Base-by-base conservation (phyloP, 2,797 vertebrate genomes). In the Discoglossus pictus region DNA sequence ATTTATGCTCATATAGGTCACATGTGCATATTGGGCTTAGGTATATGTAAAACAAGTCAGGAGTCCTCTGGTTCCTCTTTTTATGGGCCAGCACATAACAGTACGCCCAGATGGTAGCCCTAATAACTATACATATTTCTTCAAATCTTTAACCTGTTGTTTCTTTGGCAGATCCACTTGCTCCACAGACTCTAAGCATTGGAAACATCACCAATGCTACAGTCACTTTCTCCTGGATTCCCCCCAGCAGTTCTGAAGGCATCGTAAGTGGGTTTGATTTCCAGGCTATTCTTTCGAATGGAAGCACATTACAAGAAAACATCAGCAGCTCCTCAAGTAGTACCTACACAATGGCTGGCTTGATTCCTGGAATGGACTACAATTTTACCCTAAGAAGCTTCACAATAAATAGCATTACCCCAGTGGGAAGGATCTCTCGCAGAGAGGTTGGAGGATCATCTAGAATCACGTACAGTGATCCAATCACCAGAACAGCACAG, bases 301-400 rank as follows among this genome's bases (percentile, higher is more conserved):
- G 12, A 21, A 5, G 1, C 7, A 11, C 15, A 16, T 8, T 9
- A 12, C 18, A 4, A 2, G n/a, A n/a, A 27, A 31, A 27, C 12
- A 2, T 51, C 10, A 35, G 15, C 34, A 10, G 12, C 31, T 2
- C 1, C 5, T 18, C 10, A 8, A 2, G 1, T 6, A 5, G 2
- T 2, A 15, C 12, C 12, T 20, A 12, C 11, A 21, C 9, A 1
- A 13, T 77, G 20, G 11, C 2, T 0, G 4, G 10, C 4, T 64
- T 77, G n/a, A 16, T 9, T 2, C 70, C 75, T 12, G 72, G 73
- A 27, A 58, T 21, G 16, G 38, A 55, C 35, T 75, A 75, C 12
- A 35, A 23, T 7, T 61, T 77, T 16, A 53, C 3, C 1, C 4
- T 77, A 13, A 23, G 34, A 24, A 75, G 52, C 36, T n/a, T 40